Percentiles rank a stretch among this genome's conserved stretches.
These are phyloP conservation scores for Zenarchopterus dispar DNA, from an alignment of 2,797 vertebrate genomes.

Conservation along the genomic window DNA sequence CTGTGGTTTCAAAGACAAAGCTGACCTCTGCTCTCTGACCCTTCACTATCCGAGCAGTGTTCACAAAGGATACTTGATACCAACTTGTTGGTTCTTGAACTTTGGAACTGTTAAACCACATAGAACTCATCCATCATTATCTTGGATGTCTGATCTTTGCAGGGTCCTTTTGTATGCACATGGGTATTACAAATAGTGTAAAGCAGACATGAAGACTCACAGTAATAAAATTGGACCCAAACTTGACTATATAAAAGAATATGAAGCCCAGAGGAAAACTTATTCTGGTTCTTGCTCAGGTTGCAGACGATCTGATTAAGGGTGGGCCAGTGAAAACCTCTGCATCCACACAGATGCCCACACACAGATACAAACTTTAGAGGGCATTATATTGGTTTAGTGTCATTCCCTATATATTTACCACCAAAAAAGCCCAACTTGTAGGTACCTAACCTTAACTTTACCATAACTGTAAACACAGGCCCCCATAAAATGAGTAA, in stretches of 20 bases:
- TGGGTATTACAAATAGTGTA: neutral
- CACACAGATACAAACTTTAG: too few relatives aligned
- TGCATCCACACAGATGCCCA: neutral
- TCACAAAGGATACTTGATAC: neutral
- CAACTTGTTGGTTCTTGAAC: conserved; percentile 1
- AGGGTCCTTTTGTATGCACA: too few relatives aligned
- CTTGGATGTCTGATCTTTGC: neutral
- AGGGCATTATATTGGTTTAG: neutral
- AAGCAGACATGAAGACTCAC: neutral
- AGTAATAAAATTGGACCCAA: neutral
- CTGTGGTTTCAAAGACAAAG: neutral
- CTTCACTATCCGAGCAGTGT: neutral
- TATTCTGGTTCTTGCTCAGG: too few relatives aligned
- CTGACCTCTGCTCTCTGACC: conserved; percentile 10
- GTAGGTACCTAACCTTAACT: neutral
- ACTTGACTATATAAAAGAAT: neutral
- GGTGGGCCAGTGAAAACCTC: neutral
- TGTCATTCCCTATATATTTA: neutral
- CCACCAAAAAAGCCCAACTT: neutral
- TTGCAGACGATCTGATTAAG: neutral
- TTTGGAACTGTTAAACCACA: neutral
- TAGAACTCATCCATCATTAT: neutral
- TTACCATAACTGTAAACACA: neutral
- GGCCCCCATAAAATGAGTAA: neutral
- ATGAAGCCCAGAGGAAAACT: neutral